Evolutionary conservation across 2,888 invertebrate species (phyloP).

Genomic region (Imbricaverruca yamaguchii): DNA sequence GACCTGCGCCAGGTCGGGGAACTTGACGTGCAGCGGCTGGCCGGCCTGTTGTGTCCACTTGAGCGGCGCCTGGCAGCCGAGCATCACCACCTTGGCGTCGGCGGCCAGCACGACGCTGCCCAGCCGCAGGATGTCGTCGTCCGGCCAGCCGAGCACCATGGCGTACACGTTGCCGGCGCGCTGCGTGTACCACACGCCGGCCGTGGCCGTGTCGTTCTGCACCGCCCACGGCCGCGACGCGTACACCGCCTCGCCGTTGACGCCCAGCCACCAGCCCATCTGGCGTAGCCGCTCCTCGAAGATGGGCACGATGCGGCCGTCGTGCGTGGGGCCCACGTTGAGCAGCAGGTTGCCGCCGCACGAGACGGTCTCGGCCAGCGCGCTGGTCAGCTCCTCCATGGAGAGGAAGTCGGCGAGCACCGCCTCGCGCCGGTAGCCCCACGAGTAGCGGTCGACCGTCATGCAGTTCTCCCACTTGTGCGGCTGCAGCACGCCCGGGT

Average conservation of each 20-base stretch:
- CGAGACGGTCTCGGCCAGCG: conserved; percentile 68
- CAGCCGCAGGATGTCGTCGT: conserved; percentile 26
- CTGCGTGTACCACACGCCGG: conserved; percentile 39
- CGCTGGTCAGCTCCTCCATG: conserved; percentile 47
- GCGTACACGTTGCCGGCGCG: conserved; percentile 30
- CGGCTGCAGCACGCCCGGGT: conserved; percentile 57
- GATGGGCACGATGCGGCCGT: conserved; percentile 75
- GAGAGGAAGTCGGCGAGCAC: conserved; percentile 58
- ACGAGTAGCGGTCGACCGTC: conserved; percentile 76
- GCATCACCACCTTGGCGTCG: conserved; percentile 25
- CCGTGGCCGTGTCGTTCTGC: conserved; percentile 70
- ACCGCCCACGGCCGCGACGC: conserved; percentile 60
- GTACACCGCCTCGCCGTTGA: conserved; percentile 70
- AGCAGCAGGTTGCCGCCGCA: conserved; percentile 80
- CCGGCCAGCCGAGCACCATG: conserved; percentile 32
- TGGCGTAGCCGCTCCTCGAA: conserved; percentile 73
- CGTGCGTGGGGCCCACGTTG: conserved; percentile 83
- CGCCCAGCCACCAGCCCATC: conserved; percentile 68
- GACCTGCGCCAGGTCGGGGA: conserved; percentile 27
- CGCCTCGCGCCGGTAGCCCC: conserved; percentile 75
- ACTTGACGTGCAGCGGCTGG: conserved; percentile 23
- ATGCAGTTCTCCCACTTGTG: conserved; percentile 97
- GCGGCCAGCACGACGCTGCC: conserved; percentile 26
- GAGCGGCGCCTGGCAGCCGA: conserved; percentile 25
- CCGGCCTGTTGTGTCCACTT: background rate